These are phyloP conservation scores for Drosophila austrosaltans DNA, from an alignment of 2,888 invertebrate species.

Conservation along the genomic window DNA sequence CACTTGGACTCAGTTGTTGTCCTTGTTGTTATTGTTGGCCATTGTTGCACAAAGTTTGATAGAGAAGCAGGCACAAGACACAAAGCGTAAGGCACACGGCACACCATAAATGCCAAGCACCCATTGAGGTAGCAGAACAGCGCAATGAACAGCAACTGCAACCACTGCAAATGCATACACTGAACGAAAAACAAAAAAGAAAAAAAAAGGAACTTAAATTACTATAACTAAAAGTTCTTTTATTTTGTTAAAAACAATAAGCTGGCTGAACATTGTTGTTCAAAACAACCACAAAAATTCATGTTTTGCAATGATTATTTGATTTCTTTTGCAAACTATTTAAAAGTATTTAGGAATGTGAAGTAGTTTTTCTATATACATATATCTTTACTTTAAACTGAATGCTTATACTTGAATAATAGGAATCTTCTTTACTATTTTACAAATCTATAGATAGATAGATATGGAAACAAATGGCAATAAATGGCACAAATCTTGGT, in stretches of 20 bases:
- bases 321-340: too few species aligned
- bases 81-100: slow-evolving; percentile 28
- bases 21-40: slow-evolving; percentile 29
- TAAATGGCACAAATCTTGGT: too few species aligned
- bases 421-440: too few species aligned
- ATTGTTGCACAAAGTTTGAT: slow-evolving; percentile 57
- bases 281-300: too few species aligned
- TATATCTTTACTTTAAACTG: too few species aligned
- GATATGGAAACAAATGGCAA: too few species aligned
- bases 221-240: background rate
- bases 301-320: too few species aligned
- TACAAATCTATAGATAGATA: too few species aligned
- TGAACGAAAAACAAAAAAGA: background rate
- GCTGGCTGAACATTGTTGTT: too few species aligned
- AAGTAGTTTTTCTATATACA: too few species aligned
- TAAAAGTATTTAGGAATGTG: too few species aligned
- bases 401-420: too few species aligned
- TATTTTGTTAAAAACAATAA: background rate
- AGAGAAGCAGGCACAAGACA: slow-evolving; percentile 33
- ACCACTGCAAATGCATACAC: slow-evolving; percentile 1
- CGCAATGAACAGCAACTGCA: background rate
- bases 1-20: background rate
- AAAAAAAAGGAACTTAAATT: background rate
- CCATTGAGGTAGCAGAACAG: slow-evolving; percentile 48
- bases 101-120: slow-evolving; percentile 72